Evolutionary conservation across 2,113 vertebrate species (phyloP), one percentile per base, ranked within the genome.

Genomic region (Colaptes auratus): DNA sequence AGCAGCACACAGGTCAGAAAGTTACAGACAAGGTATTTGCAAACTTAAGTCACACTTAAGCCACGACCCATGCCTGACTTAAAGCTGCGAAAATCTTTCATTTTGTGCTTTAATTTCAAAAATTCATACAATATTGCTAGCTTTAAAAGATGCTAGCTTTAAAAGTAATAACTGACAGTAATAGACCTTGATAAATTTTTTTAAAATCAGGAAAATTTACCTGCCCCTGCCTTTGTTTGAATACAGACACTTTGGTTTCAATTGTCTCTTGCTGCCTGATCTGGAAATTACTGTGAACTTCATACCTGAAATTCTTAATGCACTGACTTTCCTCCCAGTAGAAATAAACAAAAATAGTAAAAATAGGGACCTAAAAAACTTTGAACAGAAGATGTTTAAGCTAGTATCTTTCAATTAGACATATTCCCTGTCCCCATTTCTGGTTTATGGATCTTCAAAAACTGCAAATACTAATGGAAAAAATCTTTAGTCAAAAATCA

Each of bases 11-110:
- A 96, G 93, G 94, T 94, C 92, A 88, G 73, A 80, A 95, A 93
- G 72, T 93, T 95, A 91, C 74, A 96, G 89, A 86, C 87, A 97
- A 97, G 93, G 85, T 94, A 94, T 93, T 92, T 97, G 89, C 95
- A 92, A 97, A 80, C 81, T 89, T 83, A 80, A 91, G 17, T 89
- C 82, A 73, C 39, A 73, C 77, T 76, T 84, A 84, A 64, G 36
- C 65, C 70, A 93, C 66, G 67, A 91, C 27, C 64, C 46, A 93
- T 36, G 76, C 80, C 78, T 72, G 86, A 91, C 35, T 61, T 58
- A 71, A 60, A 78, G 20, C 35, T 56, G 36, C 64, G 44, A 82
- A 89, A 53, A 60, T n/a, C 31, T 83, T 84, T 71, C 42, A 27
- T 48, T 72, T 56, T 4, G 48, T 7, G 7, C 33, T 89, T 90